phyloP scores from a whole-genome alignment of 2,888 invertebrate genomes.

The Platyscelio sp. region DNA sequence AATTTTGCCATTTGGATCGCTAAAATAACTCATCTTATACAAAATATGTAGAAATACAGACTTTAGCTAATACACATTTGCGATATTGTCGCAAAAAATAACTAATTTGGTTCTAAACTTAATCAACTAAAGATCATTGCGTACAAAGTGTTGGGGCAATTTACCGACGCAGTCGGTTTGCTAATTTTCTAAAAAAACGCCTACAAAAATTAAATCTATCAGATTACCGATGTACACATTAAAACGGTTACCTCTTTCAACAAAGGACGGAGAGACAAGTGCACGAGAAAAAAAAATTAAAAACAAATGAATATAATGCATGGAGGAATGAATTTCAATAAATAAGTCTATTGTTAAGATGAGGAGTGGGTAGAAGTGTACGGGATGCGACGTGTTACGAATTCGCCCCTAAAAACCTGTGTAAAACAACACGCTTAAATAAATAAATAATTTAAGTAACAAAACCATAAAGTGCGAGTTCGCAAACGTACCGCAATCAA shows the following conservation, averaged over 20 bases:
- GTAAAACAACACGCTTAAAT: constrained; percentile 48
- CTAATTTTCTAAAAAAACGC: constrained; percentile 12
- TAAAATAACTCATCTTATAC: no score
- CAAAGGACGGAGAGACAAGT: constrained; percentile 36
- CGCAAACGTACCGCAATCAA: constrained; percentile 16
- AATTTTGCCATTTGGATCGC: no score
- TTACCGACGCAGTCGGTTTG: background rate
- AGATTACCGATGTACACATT: background rate
- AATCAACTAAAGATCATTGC: constrained; percentile 33
- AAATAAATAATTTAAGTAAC: constrained; percentile 63
- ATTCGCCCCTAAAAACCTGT: constrained; percentile 15
- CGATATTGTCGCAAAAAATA: constrained; percentile 16
- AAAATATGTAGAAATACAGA: no score
- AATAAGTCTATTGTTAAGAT: constrained; percentile 55
- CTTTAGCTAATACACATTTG: constrained; percentile 32
- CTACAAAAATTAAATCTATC: background rate
- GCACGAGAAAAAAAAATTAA: constrained; percentile 10
- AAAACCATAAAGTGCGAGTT: constrained; percentile 23
- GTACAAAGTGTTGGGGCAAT: background rate
- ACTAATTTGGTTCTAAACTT: constrained; percentile 42
- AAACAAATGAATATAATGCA: background rate
- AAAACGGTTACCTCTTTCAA: constrained; percentile 13
- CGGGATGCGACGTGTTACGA: constrained; percentile 7
- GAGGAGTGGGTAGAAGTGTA: background rate
- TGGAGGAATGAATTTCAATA: constrained; percentile 45